Base-by-base conservation (phyloP, 2,797 vertebrate species). In the Propithecus deckenii region DNA sequence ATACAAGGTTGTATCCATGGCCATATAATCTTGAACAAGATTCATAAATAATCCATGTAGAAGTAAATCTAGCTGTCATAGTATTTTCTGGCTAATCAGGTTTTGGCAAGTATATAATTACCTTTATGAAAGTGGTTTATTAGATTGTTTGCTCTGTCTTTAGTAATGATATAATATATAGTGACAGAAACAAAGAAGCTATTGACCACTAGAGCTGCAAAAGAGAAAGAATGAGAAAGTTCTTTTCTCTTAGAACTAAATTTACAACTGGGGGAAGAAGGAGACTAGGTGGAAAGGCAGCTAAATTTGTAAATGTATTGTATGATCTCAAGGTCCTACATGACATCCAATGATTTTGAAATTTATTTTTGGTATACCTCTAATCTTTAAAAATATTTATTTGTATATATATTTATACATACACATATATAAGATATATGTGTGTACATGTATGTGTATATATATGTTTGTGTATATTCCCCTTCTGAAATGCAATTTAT, bases 1-100 rank as follows among this genome's bases (percentile, higher is more conserved):
- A 94, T 96, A 98, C 96, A 97, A 95, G 91, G 67, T 92, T 96
- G 92, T 98, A 96, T 94, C 81, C 41, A 76, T 97, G 95, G 89
- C 57, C 96, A 97, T 92, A 89, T 89, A 84, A 92, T 96, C 79
- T 94, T 88, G 93, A 98, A 96, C 61, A 97, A 92, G 48, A 11
- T 92, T 98, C 96, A 98, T 98, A 98, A 98, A 98, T 98, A 98
- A 98, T 97, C 97, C 55, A 98, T 95, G 86, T 94, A 90, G 41
- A 98, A 97, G 86, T 94, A 94, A 98, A 97, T 97, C 95, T 97
- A 97, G 79, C 97, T 98, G 96, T 98, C 97, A 97, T 96, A 95
- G 97, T 98, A 98, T 97, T 98, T 98, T 98, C 98, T 97, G 93
- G 86, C 79, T 98, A 98, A 97, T 96, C 94, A 97, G 91, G 67